Percentiles rank a stretch among this genome's conserved stretches.
Evolutionary conservation across 2,797 vertebrate genomes (phyloP).

Genomic region (Hypotaenidia okinawae): DNA sequence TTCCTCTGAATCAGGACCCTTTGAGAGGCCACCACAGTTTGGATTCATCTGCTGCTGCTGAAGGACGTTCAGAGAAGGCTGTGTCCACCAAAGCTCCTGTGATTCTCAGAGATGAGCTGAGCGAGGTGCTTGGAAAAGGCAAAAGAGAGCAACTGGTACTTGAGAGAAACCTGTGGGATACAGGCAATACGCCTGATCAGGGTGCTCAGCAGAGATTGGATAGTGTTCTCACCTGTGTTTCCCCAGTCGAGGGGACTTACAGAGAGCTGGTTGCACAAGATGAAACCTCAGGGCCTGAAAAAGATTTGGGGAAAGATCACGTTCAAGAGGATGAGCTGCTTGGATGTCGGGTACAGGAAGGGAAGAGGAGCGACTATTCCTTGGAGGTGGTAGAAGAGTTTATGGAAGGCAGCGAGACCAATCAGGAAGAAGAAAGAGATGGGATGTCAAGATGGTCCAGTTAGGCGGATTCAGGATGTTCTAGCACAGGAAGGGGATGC

Average conservation of each 20-base stretch:
- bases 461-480: neutral
- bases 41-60: neutral
- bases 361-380: neutral
- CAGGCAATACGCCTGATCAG: neutral
- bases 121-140: neutral
- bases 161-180: neutral
- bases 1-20: neutral
- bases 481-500: constrained; percentile 65
- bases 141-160: neutral
- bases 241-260: constrained; percentile 73
- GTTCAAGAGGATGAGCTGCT: constrained; percentile 67
- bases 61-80: neutral
- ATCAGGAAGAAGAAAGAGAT: neutral
- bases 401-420: neutral
- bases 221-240: constrained; percentile 51
- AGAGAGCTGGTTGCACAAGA: constrained; percentile 85
- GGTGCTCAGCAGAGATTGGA: constrained; percentile 53
- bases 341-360: neutral
- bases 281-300: constrained; percentile 85
- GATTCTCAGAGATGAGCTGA: neutral
- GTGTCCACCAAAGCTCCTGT: neutral
- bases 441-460: neutral
- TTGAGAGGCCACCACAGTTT: neutral
- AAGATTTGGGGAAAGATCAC: constrained; percentile 63
- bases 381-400: constrained; percentile 44